These are phyloP conservation scores for Cantharis flavilabris DNA, from an alignment of 2,888 invertebrate genomes.

Conservation along the genomic window DNA sequence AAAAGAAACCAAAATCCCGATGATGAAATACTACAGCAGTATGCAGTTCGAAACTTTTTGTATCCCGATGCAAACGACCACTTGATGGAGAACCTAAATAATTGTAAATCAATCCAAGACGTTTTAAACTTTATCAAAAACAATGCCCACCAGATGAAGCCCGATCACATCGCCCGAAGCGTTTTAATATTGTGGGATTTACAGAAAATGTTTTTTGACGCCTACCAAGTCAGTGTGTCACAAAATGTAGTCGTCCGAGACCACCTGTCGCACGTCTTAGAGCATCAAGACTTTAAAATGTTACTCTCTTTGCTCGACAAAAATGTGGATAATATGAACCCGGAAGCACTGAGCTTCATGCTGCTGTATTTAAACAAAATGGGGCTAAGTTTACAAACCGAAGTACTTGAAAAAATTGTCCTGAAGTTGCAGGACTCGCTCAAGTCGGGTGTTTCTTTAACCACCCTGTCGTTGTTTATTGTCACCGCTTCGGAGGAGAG, in stretches of 20 bases:
- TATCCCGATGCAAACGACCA: slow-evolving; percentile 41
- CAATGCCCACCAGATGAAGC: slow-evolving; percentile 35
- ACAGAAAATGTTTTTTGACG: slow-evolving; percentile 47
- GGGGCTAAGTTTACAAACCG: slow-evolving; percentile 49
- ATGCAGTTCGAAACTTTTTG: slow-evolving; percentile 37
- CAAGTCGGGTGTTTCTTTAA: slow-evolving; percentile 44
- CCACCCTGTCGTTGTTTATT: slow-evolving; percentile 54
- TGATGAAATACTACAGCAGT: slow-evolving; percentile 16
- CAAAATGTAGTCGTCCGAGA: slow-evolving; percentile 23
- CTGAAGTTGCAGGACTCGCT: slow-evolving; percentile 44
- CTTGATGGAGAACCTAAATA: slow-evolving; percentile 44
- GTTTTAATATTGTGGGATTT: slow-evolving; percentile 53
- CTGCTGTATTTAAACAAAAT: slow-evolving; percentile 58
- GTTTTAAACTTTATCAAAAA: slow-evolving; percentile 49
- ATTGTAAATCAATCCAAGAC: slow-evolving; percentile 49
- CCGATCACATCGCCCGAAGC: slow-evolving; percentile 43
- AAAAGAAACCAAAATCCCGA: background rate
- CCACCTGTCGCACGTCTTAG: slow-evolving; percentile 45
- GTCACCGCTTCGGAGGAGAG: slow-evolving; percentile 52
- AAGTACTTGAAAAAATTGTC: slow-evolving; percentile 50
- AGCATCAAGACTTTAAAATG: slow-evolving; percentile 44
- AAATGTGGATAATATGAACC: slow-evolving; percentile 47
- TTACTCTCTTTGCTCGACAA: slow-evolving; percentile 45
- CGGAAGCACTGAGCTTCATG: slow-evolving; percentile 53
- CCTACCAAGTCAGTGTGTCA: slow-evolving; percentile 30